Percentiles rank a stretch among this genome's conserved stretches.
Conservation (phyloP, 2,888 invertebrate species). For the Dasysyrphus albostriatus region DNA sequence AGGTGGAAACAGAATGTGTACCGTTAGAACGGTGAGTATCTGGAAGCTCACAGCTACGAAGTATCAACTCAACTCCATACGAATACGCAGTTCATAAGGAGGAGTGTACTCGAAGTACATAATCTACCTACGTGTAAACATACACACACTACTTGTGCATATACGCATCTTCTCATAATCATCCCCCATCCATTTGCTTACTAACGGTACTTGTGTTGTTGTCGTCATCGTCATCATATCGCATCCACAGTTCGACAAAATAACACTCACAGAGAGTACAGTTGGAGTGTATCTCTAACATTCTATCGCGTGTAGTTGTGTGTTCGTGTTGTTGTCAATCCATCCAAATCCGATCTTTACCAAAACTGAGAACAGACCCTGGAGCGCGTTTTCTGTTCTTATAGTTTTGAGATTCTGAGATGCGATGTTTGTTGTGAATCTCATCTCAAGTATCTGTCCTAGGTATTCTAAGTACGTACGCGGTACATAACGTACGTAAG, state of each 20-base stretch:
- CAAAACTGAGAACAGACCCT: slow-evolving; percentile 49
- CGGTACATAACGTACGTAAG: slow-evolving; percentile 74
- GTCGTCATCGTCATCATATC: slow-evolving; percentile 19
- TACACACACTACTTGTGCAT: slow-evolving; percentile 49
- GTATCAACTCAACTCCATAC: slow-evolving; percentile 39
- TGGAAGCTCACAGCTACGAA: background rate
- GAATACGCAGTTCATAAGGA: slow-evolving; percentile 72
- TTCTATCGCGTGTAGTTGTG: slow-evolving; percentile 27
- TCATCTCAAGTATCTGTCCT: slow-evolving; percentile 72
- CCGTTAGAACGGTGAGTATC: slow-evolving; percentile 10
- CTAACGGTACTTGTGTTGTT: slow-evolving; percentile 26
- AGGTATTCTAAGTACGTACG: slow-evolving; percentile 74
- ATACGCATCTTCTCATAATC: slow-evolving; percentile 61
- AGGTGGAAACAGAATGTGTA: background rate
- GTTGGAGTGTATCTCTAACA: slow-evolving; percentile 39
- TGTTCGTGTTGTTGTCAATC: slow-evolving; percentile 39
- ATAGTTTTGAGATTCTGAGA: slow-evolving; percentile 36
- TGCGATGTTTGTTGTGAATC: slow-evolving; percentile 72
- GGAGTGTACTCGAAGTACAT: slow-evolving; percentile 73
- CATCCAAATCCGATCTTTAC: background rate
- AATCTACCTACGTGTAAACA: slow-evolving; percentile 72
- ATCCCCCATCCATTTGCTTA: slow-evolving; percentile 35
- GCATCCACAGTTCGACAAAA: slow-evolving; percentile 29
- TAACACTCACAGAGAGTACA: slow-evolving; percentile 41
- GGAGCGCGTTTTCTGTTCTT: slow-evolving; percentile 63